phyloP scores from a whole-genome alignment of 2,797 vertebrate species.

The Xiphorhynchus erythropygius region DNA sequence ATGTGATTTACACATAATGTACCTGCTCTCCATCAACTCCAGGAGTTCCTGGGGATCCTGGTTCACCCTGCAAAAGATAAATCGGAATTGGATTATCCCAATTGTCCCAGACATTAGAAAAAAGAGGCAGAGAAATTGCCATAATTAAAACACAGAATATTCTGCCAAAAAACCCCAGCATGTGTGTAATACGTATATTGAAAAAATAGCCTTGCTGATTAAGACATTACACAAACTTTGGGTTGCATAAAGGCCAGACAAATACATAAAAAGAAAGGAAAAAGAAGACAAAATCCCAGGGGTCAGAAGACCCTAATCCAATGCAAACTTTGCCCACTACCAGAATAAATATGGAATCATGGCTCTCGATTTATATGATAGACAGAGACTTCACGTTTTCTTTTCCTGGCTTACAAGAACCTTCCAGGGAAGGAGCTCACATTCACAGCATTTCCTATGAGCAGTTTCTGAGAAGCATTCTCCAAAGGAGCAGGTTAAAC shows the following conservation, averaged over 20 bases:
- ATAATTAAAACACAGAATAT: not conserved
- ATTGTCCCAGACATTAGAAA: not conserved
- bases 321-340: not conserved
- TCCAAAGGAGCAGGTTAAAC: not conserved
- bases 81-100: not conserved
- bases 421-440: not conserved
- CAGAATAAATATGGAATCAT: not conserved
- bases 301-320: not conserved
- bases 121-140: not conserved
- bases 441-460: not conserved
- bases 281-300: not conserved
- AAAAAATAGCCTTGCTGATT: not conserved
- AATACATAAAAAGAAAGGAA: not conserved
- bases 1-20: not conserved
- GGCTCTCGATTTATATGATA: accelerated
- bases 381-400: not conserved
- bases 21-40: conserved; percentile 95
- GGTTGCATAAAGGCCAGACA: not conserved
- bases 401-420: not conserved
- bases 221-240: not conserved
- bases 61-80: conserved; percentile 85
- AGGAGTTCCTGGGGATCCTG: conserved; percentile 87
- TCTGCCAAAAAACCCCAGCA: not conserved
- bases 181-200: too few species aligned
- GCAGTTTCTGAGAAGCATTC: not conserved